Evolutionary conservation across 2,888 invertebrate genomes (phyloP).

Genomic region (Syrphus vitripennis): DNA sequence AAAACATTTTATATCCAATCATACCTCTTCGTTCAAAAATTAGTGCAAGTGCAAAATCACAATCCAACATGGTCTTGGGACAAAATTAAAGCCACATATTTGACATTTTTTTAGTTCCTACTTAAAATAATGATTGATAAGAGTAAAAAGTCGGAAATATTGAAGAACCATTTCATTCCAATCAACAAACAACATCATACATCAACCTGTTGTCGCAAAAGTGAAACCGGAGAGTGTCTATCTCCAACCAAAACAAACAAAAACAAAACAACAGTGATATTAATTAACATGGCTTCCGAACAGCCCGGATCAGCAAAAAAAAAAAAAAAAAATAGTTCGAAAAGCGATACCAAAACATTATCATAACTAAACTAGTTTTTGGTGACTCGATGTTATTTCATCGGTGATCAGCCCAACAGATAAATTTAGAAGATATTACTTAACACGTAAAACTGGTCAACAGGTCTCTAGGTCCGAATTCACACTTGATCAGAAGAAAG

Average conservation of each 20-base stretch:
- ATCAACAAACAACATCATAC: background rate
- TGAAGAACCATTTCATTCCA: background rate
- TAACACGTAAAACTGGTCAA: constrained; percentile 46
- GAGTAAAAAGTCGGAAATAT: background rate
- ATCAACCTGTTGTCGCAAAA: background rate
- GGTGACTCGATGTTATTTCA: constrained; percentile 24
- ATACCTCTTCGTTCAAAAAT: background rate
- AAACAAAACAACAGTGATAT: background rate
- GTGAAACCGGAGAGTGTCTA: constrained; percentile 4
- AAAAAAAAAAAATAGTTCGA: constrained; percentile 7
- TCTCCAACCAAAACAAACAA: background rate
- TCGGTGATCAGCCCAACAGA: constrained; percentile 2
- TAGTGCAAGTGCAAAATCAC: background rate
- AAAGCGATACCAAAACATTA: background rate
- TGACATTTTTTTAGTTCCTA: background rate
- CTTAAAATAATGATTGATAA: background rate
- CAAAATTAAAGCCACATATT: background rate
- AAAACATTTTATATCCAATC: no score
- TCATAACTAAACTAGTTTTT: constrained; percentile 11
- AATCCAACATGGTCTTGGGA: background rate
- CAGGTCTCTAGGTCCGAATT: constrained; percentile 21
- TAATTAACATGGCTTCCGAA: constrained; percentile 22
- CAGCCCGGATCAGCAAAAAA: constrained; percentile 4
- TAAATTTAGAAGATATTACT: constrained; percentile 14
- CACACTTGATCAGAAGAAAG: background rate